Evolutionary conservation across 2,113 vertebrate species (phyloP), one percentile per base, ranked within the genome.

Genomic region (Cavia aperea): DNA sequence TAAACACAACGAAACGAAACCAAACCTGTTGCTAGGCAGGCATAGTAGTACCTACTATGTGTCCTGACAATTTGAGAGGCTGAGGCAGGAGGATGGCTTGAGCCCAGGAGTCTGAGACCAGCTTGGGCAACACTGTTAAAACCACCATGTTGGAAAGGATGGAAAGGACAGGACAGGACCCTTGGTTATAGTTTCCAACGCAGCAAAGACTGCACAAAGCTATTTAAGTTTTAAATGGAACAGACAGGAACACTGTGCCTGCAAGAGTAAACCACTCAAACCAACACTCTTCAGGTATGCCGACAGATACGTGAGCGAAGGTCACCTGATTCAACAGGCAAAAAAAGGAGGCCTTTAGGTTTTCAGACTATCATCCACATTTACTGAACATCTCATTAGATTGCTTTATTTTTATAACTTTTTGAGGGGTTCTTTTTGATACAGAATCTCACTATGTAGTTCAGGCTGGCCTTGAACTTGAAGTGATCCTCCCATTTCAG

Each of bases 341-440:
- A 78, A 75, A 68, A 5, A 51, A 82, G 58, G 60, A 82, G 58
- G 56, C 75, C 31, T 88, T 81, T 60, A 85, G 51, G 43, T 46
- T 87, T 81, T 12, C 92, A 90, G 65, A 81, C 43, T 36, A 18
- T 19, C 43, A 62, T 60, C 43, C 58, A 33, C 33, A 89, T 49
- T 82, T 66, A 77, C 0, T 29, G 21, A 94, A 82, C 29, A 56
- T 43, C 91, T 58, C 81, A 91, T 29, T 31, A 46, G 78, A 86
- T 58, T 39, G 85, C 65, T 70, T 91, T 92, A 87, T 62, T 89
- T 94, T 89, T 92, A 24, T 75, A 89, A 91, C 49, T 91, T 66
- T 68, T 68, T 29, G 56, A 16, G 15, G 56, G 56, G 14, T 58
- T 68, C 33, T 68, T 68, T 68, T 68, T 68, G 65, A 68, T 31